Base-by-base conservation (phyloP, 2,888 invertebrate species). In the Nomada lathburiana region DNA sequence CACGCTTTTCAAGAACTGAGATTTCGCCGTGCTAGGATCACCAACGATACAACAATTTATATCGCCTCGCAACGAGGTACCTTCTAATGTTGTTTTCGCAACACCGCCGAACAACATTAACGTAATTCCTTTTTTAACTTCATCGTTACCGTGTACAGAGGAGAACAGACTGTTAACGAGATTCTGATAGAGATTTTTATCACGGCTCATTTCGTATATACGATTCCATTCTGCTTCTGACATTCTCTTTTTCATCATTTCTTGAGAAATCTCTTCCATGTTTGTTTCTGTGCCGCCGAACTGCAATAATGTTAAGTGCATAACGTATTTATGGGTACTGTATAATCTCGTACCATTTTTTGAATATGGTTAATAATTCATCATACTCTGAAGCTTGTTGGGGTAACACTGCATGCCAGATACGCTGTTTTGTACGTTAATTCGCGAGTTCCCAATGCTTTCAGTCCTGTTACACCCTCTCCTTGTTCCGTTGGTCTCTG, bases 11-110 rank as follows among this genome's bases (percentile, higher is more conserved):
- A 99, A 95, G 86, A 99, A 96, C 93, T 99, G 99, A 0, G 99
- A 99, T 94, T 99, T 99, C 42, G 99, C 99, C 0, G 99, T 99
- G 93, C 98, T 98, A 0, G 99, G 99, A 95, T 99, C 99, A 3
- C 99, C 99, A 1, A 99, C 99, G 86, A 99, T 97, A 92, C 99
- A 99, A 80, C 99, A 97, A 94, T 99, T 99, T 72, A 99, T 96
- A 92, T 99, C 99, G 10, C 99, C 99, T 89, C 99, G 95, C 2
- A 99, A 95, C 0, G 98, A 97, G 0, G 99, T 99, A 62, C 97
- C 96, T 95, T 99, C 99, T 50, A 96, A 94, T 0, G 99, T 99
- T 29, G 96, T 97, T 94, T 99, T 99, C 0, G 97, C 97, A 0
- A 99, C 99, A 0, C 99, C 99, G 5, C 99, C 98, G 93, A 99